phyloP scores from a whole-genome alignment of 1,140 invertebrate genomes.

The Drosophila varians region DNA sequence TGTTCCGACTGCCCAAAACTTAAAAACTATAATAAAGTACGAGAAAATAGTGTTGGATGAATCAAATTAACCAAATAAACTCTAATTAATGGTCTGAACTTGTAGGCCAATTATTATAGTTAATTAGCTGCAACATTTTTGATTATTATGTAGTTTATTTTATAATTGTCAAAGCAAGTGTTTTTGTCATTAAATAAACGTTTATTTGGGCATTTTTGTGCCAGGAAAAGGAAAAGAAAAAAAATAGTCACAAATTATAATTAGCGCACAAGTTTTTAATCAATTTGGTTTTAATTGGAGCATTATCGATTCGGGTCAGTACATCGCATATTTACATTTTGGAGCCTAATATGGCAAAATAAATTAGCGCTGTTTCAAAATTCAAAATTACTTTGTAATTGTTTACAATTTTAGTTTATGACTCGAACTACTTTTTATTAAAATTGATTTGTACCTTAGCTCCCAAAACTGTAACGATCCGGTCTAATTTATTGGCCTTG shows the following conservation, averaged over 20 bases:
- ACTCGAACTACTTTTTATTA: too few relatives aligned
- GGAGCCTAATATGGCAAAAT: constrained; percentile 25
- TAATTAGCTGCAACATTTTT: neutral
- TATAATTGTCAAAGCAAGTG: neutral
- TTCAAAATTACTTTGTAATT: too few relatives aligned
- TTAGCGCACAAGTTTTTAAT: neutral
- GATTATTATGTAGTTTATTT: neutral
- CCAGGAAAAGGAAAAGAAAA: too few relatives aligned
- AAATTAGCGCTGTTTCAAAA: constrained; percentile 43
- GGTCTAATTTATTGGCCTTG: constrained; percentile 7
- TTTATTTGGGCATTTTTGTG: neutral
- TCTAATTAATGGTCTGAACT: neutral
- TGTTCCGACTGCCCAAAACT: constrained; percentile 35
- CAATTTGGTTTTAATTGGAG: neutral
- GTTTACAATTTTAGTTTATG: too few relatives aligned
- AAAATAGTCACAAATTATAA: neutral
- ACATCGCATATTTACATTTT: neutral
- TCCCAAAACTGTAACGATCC: too few relatives aligned
- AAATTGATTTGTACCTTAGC: too few relatives aligned
- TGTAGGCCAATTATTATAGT: neutral
- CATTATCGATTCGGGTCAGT: neutral
- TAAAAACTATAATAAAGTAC: neutral
- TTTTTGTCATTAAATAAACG: neutral
- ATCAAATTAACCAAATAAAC: neutral
- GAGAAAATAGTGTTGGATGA: neutral